Percentiles rank a stretch among this genome's conserved stretches.
phyloP scores from a whole-genome alignment of 2,113 vertebrate genomes.

The Tautogolabrus adspersus region DNA sequence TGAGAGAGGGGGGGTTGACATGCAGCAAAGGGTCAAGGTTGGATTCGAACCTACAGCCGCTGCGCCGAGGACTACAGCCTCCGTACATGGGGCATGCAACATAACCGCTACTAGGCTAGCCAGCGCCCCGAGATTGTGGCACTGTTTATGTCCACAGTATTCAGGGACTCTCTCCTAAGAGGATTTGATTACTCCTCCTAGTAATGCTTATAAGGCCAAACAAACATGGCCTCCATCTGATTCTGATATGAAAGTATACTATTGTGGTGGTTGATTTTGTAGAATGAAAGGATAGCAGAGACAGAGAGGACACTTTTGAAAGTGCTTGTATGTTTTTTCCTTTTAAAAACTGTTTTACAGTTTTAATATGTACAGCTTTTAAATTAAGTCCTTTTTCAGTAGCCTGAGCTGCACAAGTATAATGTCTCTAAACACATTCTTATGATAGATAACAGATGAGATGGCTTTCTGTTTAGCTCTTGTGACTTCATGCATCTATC shows the following conservation, averaged over 20 bases:
- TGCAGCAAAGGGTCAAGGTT: too few relatives aligned
- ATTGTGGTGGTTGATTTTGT: slow-evolving; percentile 5
- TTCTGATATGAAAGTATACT: slow-evolving; percentile 17
- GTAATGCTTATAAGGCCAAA: slow-evolving; percentile 50
- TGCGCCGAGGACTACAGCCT: too few relatives aligned
- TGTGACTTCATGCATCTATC: slow-evolving; percentile 1
- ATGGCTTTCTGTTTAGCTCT: not conserved
- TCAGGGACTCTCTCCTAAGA: slow-evolving; percentile 59
- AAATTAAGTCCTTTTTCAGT: not conserved
- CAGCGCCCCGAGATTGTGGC: too few relatives aligned
- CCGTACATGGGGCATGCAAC: too few relatives aligned
- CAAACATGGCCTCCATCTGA: slow-evolving; percentile 14
- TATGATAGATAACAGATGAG: not conserved
- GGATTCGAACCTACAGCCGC: too few relatives aligned
- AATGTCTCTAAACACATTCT: not conserved
- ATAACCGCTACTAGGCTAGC: too few relatives aligned
- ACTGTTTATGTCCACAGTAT: slow-evolving; percentile 46
- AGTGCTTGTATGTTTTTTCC: not conserved
- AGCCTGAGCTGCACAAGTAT: not conserved
- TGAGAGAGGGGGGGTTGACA: too few relatives aligned
- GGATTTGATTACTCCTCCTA: slow-evolving; percentile 65
- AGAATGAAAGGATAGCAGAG: not conserved
- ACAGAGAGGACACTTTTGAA: not conserved
- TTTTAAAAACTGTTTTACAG: not conserved
- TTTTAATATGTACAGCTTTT: too few relatives aligned